Conservation (phyloP, 2,113 vertebrate genomes). For the Apeltes quadracus region DNA sequence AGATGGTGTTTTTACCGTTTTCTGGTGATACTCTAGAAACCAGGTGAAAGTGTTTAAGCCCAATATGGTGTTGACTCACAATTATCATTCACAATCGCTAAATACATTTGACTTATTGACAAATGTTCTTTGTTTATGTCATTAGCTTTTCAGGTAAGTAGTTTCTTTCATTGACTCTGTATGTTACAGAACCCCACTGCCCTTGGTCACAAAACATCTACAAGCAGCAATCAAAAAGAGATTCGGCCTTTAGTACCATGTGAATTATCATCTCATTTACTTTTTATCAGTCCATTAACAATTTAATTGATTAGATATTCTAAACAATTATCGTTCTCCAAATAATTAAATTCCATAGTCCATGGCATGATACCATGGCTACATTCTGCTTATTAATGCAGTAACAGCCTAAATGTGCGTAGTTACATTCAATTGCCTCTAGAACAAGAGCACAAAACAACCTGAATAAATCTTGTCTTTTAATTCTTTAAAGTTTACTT, state of each 20-base stretch:
- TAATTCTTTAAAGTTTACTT: neutral
- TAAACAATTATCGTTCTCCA: neutral
- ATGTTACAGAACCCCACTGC: conserved; percentile 4
- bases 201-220: conserved; percentile 12
- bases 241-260: conserved; percentile 44
- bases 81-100: conserved; percentile 14
- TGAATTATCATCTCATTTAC: conserved; percentile 40
- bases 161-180: neutral
- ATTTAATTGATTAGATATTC: neutral
- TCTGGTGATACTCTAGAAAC: conserved; percentile 35
- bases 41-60: conserved; percentile 47
- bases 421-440: neutral
- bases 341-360: neutral
- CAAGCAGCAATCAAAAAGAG: conserved; percentile 40
- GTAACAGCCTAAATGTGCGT: neutral
- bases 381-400: neutral
- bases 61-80: conserved; percentile 9
- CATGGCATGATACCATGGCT: no score
- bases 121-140: neutral
- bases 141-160: neutral
- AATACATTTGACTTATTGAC: conserved; percentile 19
- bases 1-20: conserved; percentile 58
- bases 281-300: neutral
- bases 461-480: neutral
- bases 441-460: neutral